A percentile compares a stretch with the other conserved stretches of the same genome.
Evolutionary conservation across 2,113 vertebrate genomes (phyloP).

Genomic region (Numenius arquata): DNA sequence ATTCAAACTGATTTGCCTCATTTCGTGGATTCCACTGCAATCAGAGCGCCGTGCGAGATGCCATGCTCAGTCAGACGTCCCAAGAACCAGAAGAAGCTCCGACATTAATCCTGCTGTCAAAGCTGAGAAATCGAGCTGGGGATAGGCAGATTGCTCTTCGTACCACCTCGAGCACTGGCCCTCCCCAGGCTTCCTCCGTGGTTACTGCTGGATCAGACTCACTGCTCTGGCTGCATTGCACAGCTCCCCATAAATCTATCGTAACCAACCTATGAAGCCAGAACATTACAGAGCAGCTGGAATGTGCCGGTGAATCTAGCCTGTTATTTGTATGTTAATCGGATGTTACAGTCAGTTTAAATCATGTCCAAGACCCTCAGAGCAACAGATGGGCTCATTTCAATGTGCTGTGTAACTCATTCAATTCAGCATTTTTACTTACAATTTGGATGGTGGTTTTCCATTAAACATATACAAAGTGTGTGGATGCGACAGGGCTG

Average conservation of each 20-base stretch:
- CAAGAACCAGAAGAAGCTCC: background rate
- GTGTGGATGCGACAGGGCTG: background rate
- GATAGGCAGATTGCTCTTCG: background rate
- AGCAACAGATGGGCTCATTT: background rate
- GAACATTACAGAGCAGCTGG: background rate
- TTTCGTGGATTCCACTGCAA: background rate
- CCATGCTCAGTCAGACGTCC: background rate
- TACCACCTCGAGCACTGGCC: rapidly evolving
- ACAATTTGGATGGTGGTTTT: background rate
- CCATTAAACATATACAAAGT: background rate
- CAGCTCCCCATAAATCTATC: background rate
- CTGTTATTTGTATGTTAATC: background rate
- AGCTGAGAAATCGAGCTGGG: rapidly evolving
- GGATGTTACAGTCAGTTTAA: background rate
- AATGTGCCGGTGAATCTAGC: background rate
- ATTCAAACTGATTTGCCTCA: background rate
- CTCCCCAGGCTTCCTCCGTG: background rate
- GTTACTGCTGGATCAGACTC: background rate
- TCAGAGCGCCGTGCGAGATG: rapidly evolving
- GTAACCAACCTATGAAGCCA: background rate
- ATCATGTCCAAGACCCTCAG: background rate
- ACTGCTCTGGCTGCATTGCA: background rate
- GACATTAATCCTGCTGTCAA: background rate
- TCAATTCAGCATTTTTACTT: background rate
- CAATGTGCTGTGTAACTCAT: background rate